These are phyloP conservation scores for Cheilosia vernalis DNA, from an alignment of 2,888 invertebrate species.

Conservation along the genomic window DNA sequence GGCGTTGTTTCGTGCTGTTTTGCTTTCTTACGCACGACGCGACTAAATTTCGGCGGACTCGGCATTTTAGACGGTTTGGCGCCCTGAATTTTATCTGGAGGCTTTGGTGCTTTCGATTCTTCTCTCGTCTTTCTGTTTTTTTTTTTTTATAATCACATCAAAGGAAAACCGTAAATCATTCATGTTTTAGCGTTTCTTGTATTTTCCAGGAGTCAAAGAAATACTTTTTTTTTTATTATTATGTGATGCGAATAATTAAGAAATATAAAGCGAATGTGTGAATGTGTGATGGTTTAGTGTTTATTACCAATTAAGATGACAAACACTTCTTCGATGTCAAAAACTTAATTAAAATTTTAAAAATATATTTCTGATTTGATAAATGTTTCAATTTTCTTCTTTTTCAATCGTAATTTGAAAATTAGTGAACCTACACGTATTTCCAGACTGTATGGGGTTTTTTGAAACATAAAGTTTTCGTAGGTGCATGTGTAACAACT, in stretches of 20 bases:
- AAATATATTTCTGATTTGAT: conserved; percentile 39
- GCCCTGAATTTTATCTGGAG: conserved; percentile 62
- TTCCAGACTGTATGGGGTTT: conserved; percentile 23
- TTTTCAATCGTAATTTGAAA: neutral
- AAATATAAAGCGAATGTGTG: conserved; percentile 4
- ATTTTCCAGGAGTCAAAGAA: conserved; percentile 29
- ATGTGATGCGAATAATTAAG: conserved; percentile 1
- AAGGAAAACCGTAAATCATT: conserved; percentile 63
- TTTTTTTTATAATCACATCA: conserved; percentile 50
- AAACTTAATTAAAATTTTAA: conserved; percentile 25
- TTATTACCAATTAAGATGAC: conserved; percentile 41
- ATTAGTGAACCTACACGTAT: neutral
- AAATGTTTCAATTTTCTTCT: conserved; percentile 1
- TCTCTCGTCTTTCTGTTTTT: conserved; percentile 25
- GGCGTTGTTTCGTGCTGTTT: conserved; percentile 32
- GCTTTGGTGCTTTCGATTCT: conserved; percentile 31
- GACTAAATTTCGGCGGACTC: conserved; percentile 28
- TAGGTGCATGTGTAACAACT: too few relatives aligned
- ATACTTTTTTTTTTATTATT: neutral
- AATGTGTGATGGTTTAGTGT: conserved; percentile 30
- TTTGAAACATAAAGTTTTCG: neutral
- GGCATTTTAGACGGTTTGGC: conserved; percentile 66
- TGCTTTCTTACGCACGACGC: conserved; percentile 40
- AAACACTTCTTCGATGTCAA: conserved; percentile 36
- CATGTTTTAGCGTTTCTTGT: conserved; percentile 22